A percentile compares a stretch with the other conserved stretches of the same genome.
phyloP scores from a whole-genome alignment of 2,888 invertebrate species.

The Oligia strigilis region DNA sequence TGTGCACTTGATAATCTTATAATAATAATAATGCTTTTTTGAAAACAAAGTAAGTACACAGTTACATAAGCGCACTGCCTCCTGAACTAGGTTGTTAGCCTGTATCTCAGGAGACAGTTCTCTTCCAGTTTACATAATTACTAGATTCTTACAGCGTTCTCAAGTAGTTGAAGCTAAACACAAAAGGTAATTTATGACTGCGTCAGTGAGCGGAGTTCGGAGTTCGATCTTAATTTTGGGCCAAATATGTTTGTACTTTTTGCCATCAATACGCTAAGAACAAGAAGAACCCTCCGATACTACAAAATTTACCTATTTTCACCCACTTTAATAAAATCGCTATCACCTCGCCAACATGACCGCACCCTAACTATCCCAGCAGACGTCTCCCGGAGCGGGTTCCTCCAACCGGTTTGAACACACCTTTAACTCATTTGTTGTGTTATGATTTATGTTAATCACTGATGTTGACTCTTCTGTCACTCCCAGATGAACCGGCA shows the following conservation, averaged over 20 bases:
- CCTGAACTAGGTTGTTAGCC: too few species aligned
- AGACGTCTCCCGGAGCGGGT: conserved; percentile 76
- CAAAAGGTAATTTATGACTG: too few species aligned
- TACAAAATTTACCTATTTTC: too few species aligned
- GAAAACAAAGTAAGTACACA: too few species aligned
- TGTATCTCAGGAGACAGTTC: too few species aligned
- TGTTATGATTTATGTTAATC: conserved; percentile 79
- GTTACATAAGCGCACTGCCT: too few species aligned
- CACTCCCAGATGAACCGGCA: conserved; percentile 23
- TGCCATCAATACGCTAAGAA: background rate
- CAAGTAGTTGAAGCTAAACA: too few species aligned
- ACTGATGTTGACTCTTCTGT: conserved; percentile 34
- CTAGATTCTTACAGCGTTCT: too few species aligned
- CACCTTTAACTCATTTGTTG: conserved; percentile 69
- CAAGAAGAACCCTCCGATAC: background rate
- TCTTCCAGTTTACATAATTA: too few species aligned
- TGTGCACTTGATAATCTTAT: background rate
- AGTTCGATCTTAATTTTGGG: background rate
- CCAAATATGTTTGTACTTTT: background rate
- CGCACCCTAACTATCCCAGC: conserved; percentile 65
- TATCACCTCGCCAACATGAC: conserved; percentile 29
- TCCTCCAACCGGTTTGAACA: conserved; percentile 74
- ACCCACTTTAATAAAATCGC: conserved; percentile 36
- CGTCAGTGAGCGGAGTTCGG: background rate
- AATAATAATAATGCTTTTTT: too few species aligned